Evolutionary conservation across 2,113 vertebrate genomes (phyloP).

Genomic region (Chrysochloris asiatica): DNA sequence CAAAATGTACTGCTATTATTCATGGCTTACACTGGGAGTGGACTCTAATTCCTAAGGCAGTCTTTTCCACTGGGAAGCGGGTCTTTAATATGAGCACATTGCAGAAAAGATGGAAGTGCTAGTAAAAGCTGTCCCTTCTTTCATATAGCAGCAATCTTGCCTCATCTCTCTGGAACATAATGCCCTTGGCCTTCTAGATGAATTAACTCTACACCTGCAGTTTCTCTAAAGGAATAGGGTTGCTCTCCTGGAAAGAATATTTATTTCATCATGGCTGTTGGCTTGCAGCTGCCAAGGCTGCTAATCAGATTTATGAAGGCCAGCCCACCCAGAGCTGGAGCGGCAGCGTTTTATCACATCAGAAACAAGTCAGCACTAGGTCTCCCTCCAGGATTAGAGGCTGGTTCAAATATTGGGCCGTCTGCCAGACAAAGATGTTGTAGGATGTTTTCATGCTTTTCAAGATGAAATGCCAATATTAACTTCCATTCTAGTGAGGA

Average conservation of each 20-base stretch:
- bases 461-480: neutral
- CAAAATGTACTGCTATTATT: neutral
- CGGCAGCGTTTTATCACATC: neutral
- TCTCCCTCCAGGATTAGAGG: neutral
- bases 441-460: neutral
- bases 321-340: neutral
- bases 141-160: neutral
- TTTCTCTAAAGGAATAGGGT: neutral
- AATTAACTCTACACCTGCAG: neutral
- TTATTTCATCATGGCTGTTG: neutral
- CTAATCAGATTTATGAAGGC: conserved; percentile 27
- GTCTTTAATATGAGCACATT: neutral
- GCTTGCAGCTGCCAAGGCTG: neutral
- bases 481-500: neutral
- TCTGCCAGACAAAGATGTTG: neutral
- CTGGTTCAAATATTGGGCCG: neutral
- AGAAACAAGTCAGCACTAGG: conserved; percentile 28
- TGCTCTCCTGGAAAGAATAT: neutral
- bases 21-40: neutral
- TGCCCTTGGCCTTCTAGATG: neutral
- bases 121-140: neutral
- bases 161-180: neutral
- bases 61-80: neutral
- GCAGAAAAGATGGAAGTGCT: neutral
- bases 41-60: neutral